phyloP scores from a whole-genome alignment of 1,140 invertebrate species.

The Triops longicaudatus region DNA sequence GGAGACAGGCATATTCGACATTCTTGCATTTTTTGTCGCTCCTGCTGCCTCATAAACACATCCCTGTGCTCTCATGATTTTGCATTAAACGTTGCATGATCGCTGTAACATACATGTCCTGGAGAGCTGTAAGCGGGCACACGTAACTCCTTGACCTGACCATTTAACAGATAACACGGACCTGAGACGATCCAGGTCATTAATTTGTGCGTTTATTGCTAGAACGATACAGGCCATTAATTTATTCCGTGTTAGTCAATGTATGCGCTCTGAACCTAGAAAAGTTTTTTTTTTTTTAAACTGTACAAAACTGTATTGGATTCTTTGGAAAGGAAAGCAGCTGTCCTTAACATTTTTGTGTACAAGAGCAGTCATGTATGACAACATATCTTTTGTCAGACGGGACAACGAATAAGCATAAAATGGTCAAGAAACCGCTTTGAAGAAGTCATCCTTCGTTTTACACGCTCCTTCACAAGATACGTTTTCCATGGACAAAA shows the following conservation, averaged over 20 bases:
- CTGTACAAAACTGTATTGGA: conserved; percentile 15
- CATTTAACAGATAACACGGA: background rate
- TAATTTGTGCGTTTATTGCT: too few species aligned
- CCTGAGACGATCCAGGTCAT: background rate
- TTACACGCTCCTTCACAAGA: background rate
- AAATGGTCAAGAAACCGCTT: too few species aligned
- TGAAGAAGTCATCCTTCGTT: background rate
- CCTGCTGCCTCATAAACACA: background rate
- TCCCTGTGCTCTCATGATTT: background rate
- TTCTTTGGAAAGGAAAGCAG: background rate
- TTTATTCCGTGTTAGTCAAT: too few species aligned
- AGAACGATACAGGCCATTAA: too few species aligned
- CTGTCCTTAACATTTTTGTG: background rate
- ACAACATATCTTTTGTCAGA: background rate
- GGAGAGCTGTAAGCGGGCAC: background rate
- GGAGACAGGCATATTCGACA: background rate
- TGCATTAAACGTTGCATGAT: background rate
- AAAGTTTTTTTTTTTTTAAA: background rate
- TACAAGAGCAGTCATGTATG: background rate
- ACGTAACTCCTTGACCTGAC: background rate
- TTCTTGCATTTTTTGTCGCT: conserved; percentile 12
- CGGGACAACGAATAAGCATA: background rate
- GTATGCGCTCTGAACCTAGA: too few species aligned
- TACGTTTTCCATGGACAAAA: background rate
- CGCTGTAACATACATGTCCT: background rate